Evolutionary conservation across 2,113 vertebrate species (phyloP).

Genomic region (Cochlearius cochlearius): DNA sequence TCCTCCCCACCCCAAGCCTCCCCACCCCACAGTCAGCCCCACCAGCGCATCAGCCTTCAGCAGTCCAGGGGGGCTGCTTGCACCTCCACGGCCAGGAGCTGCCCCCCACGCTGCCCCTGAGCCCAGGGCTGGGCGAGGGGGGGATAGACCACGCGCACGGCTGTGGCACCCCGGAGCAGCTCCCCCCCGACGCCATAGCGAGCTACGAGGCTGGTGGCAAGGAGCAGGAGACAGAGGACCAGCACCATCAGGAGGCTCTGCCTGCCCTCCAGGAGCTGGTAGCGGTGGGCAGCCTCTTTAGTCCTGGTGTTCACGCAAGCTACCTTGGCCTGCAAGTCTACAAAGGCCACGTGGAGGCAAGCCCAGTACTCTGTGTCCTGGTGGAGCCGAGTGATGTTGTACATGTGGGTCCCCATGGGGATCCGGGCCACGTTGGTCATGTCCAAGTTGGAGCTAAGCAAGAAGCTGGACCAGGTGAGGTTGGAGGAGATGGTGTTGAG

Average conservation of each 20-base stretch:
- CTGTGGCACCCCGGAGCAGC: not conserved
- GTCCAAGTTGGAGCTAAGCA: slow-evolving; percentile 41
- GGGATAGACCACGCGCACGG: slow-evolving; percentile 64
- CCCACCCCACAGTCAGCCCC: not conserved
- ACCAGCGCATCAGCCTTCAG: not conserved
- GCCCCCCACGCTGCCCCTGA: slow-evolving; percentile 23
- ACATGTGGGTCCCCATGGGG: slow-evolving; percentile 84
- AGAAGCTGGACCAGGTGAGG: slow-evolving; percentile 83
- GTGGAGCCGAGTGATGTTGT: slow-evolving; percentile 90
- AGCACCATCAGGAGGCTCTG: slow-evolving; percentile 69
- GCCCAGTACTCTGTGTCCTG: slow-evolving; percentile 87
- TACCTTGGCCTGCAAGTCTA: slow-evolving; percentile 69
- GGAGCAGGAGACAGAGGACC: slow-evolving; percentile 74
- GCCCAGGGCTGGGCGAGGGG: slow-evolving; percentile 64
- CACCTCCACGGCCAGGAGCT: slow-evolving; percentile 50
- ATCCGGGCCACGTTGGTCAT: slow-evolving; percentile 76
- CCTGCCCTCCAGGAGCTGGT: slow-evolving; percentile 58
- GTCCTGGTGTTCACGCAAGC: slow-evolving; percentile 79
- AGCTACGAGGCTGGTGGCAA: slow-evolving; percentile 55
- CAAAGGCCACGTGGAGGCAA: slow-evolving; percentile 83
- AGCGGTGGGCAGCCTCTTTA: slow-evolving; percentile 71
- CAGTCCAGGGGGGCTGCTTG: slow-evolving; percentile 45
- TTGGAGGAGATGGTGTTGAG: slow-evolving; percentile 84
- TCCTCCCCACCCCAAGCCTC: not conserved
- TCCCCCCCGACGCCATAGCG: not conserved